These are phyloP conservation scores for Micronisus gabar DNA, from an alignment of 2,113 vertebrate species.

Conservation along the genomic window DNA sequence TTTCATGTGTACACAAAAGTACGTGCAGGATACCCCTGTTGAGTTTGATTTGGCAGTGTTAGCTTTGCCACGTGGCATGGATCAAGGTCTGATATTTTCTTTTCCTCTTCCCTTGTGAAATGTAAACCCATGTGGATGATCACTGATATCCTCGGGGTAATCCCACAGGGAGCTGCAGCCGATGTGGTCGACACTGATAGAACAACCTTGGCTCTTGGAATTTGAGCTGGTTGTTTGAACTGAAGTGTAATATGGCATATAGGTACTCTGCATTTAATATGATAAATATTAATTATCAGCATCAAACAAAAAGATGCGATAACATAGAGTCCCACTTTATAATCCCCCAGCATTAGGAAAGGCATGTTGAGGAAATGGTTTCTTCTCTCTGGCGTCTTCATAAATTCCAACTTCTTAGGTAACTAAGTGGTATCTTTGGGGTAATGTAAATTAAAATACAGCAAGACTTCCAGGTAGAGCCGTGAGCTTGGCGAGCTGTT, in stretches of 20 bases:
- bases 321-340: neutral
- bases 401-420: neutral
- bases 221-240: neutral
- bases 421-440: neutral
- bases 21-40: accelerated
- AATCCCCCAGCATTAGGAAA: neutral
- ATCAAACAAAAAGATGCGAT: neutral
- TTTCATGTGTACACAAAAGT: neutral
- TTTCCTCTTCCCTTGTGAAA: neutral
- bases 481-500: neutral
- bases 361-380: neutral
- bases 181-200: accelerated
- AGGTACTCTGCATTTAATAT: neutral
- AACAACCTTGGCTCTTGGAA: neutral
- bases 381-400: neutral
- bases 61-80: neutral
- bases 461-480: neutral
- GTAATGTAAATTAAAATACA: neutral
- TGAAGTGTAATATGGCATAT: neutral
- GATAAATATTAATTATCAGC: neutral
- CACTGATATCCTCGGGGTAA: neutral
- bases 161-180: neutral
- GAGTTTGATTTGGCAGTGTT: neutral
- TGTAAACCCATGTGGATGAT: neutral
- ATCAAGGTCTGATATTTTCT: neutral